Evolutionary conservation across 2,797 vertebrate species (phyloP).

Genomic region (Falco columbarius): DNA sequence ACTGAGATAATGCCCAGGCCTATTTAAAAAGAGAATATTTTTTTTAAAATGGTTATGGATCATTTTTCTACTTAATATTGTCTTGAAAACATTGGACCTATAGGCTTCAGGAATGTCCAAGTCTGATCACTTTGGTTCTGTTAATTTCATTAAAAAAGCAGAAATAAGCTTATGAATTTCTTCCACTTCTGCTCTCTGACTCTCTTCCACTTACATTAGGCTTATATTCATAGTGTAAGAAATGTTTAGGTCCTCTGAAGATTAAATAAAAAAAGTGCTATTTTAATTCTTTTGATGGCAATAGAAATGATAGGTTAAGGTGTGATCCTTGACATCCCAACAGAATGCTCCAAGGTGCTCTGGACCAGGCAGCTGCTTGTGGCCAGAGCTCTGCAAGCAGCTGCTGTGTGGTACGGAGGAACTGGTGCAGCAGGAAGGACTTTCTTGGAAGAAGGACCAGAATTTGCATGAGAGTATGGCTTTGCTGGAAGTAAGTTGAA

Average conservation of each 20-base stretch:
- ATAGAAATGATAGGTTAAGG: background rate
- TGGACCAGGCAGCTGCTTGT: background rate
- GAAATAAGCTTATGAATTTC: background rate
- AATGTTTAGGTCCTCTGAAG: background rate
- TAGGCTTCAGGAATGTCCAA: background rate
- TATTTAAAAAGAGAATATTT: background rate
- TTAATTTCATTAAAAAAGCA: slow-evolving; percentile 22
- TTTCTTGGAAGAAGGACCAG: background rate
- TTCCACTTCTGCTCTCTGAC: background rate
- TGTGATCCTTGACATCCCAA: background rate
- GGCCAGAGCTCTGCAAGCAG: background rate
- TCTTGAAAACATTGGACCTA: background rate
- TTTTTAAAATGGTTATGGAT: slow-evolving; percentile 5
- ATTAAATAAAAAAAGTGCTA: background rate
- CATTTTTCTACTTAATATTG: background rate
- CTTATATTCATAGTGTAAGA: background rate
- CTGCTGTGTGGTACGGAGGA: background rate
- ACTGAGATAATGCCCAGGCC: background rate
- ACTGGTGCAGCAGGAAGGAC: rapidly evolving
- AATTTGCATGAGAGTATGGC: background rate
- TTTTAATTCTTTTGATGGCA: background rate
- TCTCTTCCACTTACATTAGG: background rate
- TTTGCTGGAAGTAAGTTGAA: background rate
- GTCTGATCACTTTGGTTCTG: background rate
- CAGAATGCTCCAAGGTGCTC: background rate